Conservation (phyloP, 2,797 vertebrate species). For the Coluber constrictor region DNA sequence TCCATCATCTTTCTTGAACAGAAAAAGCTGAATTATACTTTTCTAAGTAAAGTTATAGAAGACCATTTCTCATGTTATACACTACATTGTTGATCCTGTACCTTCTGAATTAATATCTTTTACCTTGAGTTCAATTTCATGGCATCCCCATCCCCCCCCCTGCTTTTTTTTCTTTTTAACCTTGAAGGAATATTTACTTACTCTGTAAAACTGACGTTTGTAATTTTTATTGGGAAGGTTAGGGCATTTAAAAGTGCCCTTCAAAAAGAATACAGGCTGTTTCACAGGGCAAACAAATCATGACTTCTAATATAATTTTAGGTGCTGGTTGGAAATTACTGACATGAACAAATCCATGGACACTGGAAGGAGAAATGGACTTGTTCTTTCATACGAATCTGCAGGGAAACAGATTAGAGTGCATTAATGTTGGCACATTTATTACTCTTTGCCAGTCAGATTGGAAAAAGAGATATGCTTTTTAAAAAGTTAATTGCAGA, state of each 20-base stretch:
- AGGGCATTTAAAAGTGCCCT: not conserved
- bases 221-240: not conserved
- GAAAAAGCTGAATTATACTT: constrained; percentile 44
- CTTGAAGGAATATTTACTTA: constrained; percentile 24
- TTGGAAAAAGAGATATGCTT: not conserved
- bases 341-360: not conserved
- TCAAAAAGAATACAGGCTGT: not conserved
- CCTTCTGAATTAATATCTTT: constrained; percentile 7
- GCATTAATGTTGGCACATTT: not conserved
- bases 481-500: constrained; percentile 12
- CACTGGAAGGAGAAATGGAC: not conserved
- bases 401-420: not conserved
- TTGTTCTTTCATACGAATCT: not conserved
- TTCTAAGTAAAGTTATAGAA: constrained; percentile 38
- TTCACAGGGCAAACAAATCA: not conserved
- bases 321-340: not conserved
- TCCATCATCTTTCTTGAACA: constrained; percentile 45
- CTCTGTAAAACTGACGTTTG: constrained; percentile 2
- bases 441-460: not conserved
- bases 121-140: constrained; percentile 18
- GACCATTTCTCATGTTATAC: constrained; percentile 38
- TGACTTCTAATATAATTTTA: not conserved
- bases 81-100: constrained; percentile 27
- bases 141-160: not conserved
- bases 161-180: not conserved